Conservation (phyloP, 2,797 vertebrate species). For the Buphagus erythrorhynchus region DNA sequence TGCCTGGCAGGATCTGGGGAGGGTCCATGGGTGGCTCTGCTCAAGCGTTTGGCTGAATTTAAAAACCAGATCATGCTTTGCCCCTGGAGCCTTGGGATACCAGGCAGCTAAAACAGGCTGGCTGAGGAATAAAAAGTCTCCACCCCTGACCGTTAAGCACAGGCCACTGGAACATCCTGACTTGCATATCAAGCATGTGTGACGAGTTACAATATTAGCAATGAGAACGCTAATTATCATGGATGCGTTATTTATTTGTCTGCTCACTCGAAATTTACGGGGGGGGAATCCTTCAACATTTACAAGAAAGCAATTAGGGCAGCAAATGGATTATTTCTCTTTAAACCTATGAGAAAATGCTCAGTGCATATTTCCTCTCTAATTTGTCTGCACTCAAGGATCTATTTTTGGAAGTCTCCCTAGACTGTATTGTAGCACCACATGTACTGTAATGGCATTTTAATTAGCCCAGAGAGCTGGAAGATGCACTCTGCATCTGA, state of each 20-base stretch:
- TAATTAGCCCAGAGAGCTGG: slow-evolving; percentile 73
- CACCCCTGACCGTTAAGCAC: background rate
- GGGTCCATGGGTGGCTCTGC: background rate
- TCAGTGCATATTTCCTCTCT: slow-evolving; percentile 59
- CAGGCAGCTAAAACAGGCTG: background rate
- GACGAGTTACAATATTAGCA: background rate
- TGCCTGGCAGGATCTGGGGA: background rate
- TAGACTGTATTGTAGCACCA: slow-evolving; percentile 69
- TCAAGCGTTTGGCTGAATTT: background rate
- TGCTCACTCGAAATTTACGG: background rate
- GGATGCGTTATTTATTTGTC: slow-evolving; percentile 29
- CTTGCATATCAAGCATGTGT: background rate
- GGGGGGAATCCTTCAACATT: background rate
- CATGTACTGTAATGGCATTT: slow-evolving; percentile 74
- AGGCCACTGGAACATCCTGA: background rate
- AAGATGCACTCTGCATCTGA: slow-evolving; percentile 51
- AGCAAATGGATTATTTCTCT: slow-evolving; percentile 42
- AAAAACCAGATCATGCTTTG: background rate
- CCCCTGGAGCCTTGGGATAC: background rate
- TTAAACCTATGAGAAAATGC: slow-evolving; percentile 54
- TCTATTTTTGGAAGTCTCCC: slow-evolving; percentile 77
- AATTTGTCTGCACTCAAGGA: slow-evolving; percentile 56
- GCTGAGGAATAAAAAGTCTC: background rate
- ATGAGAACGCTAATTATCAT: background rate
- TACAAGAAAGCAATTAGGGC: slow-evolving; percentile 49